Percentiles rank a stretch among this genome's conserved stretches.
Conservation (phyloP, 2,113 vertebrate species). For the Ariopsis seemanni region DNA sequence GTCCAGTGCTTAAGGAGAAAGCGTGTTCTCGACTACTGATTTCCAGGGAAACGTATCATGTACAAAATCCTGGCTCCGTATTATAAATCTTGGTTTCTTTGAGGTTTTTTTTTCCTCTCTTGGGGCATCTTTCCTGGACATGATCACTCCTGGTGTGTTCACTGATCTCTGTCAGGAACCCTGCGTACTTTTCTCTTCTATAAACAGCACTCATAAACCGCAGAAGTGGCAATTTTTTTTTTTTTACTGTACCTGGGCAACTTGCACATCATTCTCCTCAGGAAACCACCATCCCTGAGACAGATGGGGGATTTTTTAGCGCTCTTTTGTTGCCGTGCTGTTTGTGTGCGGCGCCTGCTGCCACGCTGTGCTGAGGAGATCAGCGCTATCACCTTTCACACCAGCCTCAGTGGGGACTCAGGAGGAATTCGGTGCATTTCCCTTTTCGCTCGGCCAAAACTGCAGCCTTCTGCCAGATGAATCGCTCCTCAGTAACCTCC, state of each 20-base stretch:
- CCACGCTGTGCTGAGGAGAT: conserved; percentile 9
- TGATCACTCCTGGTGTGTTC: background rate
- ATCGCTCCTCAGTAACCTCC: conserved; percentile 40
- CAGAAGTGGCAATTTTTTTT: conserved; percentile 9
- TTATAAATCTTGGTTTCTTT: conserved; percentile 1
- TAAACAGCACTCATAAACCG: background rate
- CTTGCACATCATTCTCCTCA: background rate
- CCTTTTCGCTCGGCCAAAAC: conserved; percentile 46
- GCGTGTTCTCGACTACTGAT: background rate
- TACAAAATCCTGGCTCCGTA: background rate
- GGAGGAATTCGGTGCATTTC: conserved; percentile 60
- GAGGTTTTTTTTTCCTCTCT: no score
- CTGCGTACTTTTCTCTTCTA: background rate
- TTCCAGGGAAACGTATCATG: background rate
- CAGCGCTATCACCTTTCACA: conserved; percentile 52
- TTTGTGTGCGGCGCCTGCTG: conserved; percentile 35
- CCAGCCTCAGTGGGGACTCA: conserved; percentile 48
- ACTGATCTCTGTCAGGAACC: background rate
- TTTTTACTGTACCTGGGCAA: background rate
- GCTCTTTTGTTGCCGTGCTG: background rate
- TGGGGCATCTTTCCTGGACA: background rate
- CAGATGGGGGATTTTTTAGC: background rate
- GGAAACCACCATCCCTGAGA: background rate
- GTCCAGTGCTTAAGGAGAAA: background rate
- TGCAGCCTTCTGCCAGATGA: conserved; percentile 47